Evolutionary conservation across 2,888 invertebrate species (phyloP), one percentile per base, ranked within the genome.

Genomic region (Beris morrisii): DNA sequence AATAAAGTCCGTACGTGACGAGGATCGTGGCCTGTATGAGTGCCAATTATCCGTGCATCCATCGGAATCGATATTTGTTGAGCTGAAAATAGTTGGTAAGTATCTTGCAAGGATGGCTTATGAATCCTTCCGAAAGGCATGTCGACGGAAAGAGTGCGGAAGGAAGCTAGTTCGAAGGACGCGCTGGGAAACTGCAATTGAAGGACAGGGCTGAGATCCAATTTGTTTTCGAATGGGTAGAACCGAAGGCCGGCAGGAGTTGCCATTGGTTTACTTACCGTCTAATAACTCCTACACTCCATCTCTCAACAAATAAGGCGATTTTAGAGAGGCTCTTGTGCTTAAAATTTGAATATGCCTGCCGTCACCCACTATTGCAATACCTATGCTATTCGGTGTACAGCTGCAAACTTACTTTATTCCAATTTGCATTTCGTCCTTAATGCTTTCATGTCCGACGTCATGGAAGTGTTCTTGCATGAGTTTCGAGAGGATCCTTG

Each of bases 41-140:
- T 87, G 87, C 77, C 87, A 87, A 82, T 83, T 87, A 72, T 86
- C 87, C 70, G 86, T 86, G 65, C 85, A 87, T 79, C 87, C 87
- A 56, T 86, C 87, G 28, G 84, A 85, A 72, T 86, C 87, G 75
- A 85, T 87, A 74, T 82, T 86, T 73, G 83, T 86, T 72, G 86
- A 87, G 74, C 80, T 87, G 71, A 86, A 85, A 76, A 85, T 87
- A 72, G 84, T 87, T 73, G 87, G 87, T 87, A 82, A 83, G 83
- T 79, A 68, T 38, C 38, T 38, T 38, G 38, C 9, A 38, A 52
- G 50, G 67, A 56, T 9, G 38, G 9, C 9, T 3, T 38, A 7
- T 38, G 38, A 22, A 22, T 22, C 22, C 22, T 22, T 22, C 22
- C 22, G 22, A 2, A 22, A 22, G 3, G 22, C 22, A 22, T 22